Base-by-base conservation (phyloP, 2,888 invertebrate species). In the Drosophila niveifrons region DNA sequence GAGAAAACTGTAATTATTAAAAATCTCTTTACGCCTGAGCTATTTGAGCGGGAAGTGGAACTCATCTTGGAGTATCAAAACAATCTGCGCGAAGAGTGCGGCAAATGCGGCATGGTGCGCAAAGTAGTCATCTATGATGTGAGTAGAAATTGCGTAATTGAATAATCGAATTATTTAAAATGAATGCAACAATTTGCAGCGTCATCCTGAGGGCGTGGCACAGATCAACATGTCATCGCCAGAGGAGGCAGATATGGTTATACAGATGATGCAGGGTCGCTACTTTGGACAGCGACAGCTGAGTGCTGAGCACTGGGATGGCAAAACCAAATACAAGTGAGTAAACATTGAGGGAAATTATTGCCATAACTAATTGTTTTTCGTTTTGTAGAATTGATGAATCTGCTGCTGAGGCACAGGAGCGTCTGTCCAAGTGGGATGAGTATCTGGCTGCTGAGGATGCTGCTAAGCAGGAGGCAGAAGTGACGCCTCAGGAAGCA, bases 191-290 rank as follows among this genome's bases (percentile, higher is more conserved):
- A 29, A 2, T 1, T 63, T 75, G 46, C 91, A 96, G 96, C 94
- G 97, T 78, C 97, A 99, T 94, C 96, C 97, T 0, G 98, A 99
- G 87, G 99, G 99, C 18, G 96, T 99, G 0, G 98, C 97, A 0
- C 96, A 98, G 84, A 95, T 99, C 1, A 96, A 95, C 17, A 99
- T 98, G 95, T 94, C 95, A 56, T 96, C 96, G 65, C 95, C 97
- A 0, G 98, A 98, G 90, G 96, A 97, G 91, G 98, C 99, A 0
- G 98, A 99, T 93, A 94, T 95, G 64, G 98, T 98, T 52, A 95
- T 99, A 10, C 94, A 94, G 79, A 94, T 97, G 78, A 94, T 99
- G 90, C 96, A 98, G 92, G 97, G 97, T 1, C 94, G 99, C 41
- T 97, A 96, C 95, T 98, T 98, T 93, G 97, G 96, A 8, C 96